Conservation (phyloP, 92 coral and sea anemone species). For the Phymanthus crucifer region DNA sequence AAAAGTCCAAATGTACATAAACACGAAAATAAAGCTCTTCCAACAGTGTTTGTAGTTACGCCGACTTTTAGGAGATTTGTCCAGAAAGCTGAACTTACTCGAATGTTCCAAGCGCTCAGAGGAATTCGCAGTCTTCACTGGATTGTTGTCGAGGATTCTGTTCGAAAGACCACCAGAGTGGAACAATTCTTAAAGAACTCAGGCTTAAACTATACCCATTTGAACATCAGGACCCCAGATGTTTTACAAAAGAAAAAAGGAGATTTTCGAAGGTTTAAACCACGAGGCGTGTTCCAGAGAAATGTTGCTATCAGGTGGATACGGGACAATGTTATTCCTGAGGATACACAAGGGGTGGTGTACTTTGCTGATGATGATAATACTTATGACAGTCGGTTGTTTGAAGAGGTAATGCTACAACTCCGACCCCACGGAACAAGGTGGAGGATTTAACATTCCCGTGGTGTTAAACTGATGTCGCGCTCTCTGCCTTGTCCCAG, state of each 20-base stretch:
- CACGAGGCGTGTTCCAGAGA: slow-evolving; percentile 88
- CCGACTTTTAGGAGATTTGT: slow-evolving; percentile 82
- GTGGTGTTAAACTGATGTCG: no score
- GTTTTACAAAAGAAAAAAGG: slow-evolving; percentile 53
- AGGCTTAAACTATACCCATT: slow-evolving; percentile 70
- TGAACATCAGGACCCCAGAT: slow-evolving; percentile 74
- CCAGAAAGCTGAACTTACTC: slow-evolving; percentile 86
- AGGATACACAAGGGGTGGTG: slow-evolving; percentile 71
- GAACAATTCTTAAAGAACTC: slow-evolving; percentile 42
- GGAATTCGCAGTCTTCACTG: slow-evolving; percentile 71
- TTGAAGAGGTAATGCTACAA: slow-evolving; percentile 68
- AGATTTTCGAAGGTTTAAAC: slow-evolving; percentile 70
- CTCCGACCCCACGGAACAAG: no score
- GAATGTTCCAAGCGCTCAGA: slow-evolving; percentile 71
- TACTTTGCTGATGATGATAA: slow-evolving; percentile 96
- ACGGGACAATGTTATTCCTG: slow-evolving; percentile 59
- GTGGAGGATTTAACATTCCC: no score
- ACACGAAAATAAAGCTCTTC: slow-evolving; percentile 28
- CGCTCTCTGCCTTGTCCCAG: no score
- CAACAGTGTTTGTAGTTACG: slow-evolving; percentile 68
- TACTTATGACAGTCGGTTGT: slow-evolving; percentile 71
- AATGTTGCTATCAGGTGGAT: slow-evolving; percentile 77
- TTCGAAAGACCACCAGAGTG: slow-evolving; percentile 56
- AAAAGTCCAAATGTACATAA: background rate
- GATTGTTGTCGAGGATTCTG: slow-evolving; percentile 87